Percentiles rank a stretch among this genome's conserved stretches.
Conservation (phyloP, 2,113 vertebrate genomes). For the Chamaea fasciata region DNA sequence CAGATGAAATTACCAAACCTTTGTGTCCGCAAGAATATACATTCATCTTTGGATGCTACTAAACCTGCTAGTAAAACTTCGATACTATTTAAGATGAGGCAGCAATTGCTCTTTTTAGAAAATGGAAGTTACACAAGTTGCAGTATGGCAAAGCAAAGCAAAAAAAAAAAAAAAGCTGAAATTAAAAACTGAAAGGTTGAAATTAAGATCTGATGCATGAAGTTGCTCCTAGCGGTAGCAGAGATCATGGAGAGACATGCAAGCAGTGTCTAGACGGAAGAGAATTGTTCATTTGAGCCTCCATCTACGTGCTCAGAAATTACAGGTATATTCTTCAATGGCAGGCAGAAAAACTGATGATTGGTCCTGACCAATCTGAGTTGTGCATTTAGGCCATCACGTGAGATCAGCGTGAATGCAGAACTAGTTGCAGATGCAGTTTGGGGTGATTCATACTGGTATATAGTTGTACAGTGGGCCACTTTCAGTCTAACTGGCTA, state of each 20-base stretch:
- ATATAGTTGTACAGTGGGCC: background rate
- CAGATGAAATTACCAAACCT: background rate
- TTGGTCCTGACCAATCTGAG: background rate
- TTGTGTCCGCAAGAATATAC: background rate
- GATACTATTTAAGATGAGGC: background rate
- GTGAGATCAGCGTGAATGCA: background rate
- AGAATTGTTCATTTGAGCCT: background rate
- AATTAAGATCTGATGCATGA: background rate
- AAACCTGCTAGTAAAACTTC: background rate
- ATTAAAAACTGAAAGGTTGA: background rate
- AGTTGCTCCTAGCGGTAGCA: background rate
- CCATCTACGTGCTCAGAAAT: background rate
- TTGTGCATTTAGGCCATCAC: background rate
- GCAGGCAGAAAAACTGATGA: background rate
- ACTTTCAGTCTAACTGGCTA: background rate
- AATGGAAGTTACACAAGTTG: background rate
- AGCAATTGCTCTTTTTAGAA: background rate
- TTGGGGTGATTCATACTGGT: background rate
- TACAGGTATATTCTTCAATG: background rate
- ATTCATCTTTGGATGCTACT: background rate
- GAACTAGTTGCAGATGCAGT: background rate
- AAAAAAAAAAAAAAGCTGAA: background rate
- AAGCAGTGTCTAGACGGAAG: background rate
- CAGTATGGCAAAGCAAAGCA: background rate
- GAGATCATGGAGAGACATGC: background rate